These are phyloP conservation scores for Cyprinodon brontotheroides DNA, from an alignment of 2,113 vertebrate species.

Conservation along the genomic window DNA sequence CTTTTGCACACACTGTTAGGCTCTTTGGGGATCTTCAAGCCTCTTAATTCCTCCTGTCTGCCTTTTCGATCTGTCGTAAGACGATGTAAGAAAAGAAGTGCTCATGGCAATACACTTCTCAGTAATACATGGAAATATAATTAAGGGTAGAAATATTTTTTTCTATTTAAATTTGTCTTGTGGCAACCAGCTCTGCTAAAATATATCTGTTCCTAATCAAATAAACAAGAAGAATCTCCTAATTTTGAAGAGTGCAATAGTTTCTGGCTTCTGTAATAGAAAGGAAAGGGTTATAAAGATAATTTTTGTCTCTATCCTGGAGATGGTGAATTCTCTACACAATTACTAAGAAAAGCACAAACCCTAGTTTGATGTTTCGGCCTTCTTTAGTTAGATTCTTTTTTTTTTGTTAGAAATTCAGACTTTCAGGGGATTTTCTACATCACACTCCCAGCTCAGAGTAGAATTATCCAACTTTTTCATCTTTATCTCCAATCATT, in stretches of 20 bases:
- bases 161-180: neutral
- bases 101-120: constrained; percentile 53
- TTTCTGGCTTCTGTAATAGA: neutral
- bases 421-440: neutral
- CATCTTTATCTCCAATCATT: constrained; percentile 1
- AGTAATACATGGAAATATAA: constrained; percentile 6
- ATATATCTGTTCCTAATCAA: neutral
- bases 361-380: neutral
- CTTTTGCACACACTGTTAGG: constrained; percentile 30
- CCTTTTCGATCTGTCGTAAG: constrained; percentile 65
- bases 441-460: neutral
- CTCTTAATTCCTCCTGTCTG: constrained; percentile 50
- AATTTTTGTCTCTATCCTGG: neutral
- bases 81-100: constrained; percentile 69
- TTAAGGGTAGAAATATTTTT: neutral
- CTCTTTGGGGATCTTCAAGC: constrained; percentile 56
- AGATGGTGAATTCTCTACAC: neutral
- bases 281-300: neutral
- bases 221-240: neutral
- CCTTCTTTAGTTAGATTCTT: neutral
- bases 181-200: neutral
- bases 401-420: neutral
- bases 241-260: neutral
- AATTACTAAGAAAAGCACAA: neutral
- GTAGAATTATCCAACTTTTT: neutral